phyloP scores from a whole-genome alignment of 2,888 invertebrate genomes.

The Chouioia cunea region DNA sequence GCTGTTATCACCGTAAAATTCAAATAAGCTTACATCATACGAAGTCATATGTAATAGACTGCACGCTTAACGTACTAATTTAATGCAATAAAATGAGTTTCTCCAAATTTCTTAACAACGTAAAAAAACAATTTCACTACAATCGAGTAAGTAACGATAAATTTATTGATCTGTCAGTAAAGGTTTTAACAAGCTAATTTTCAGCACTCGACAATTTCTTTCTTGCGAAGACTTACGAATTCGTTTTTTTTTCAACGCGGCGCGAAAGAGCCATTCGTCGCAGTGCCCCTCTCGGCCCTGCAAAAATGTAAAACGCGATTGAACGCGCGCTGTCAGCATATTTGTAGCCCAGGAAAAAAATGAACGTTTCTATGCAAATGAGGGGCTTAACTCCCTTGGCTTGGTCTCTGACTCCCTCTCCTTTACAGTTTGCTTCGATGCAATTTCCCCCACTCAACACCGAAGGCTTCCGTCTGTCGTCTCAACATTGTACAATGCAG shows the following conservation, averaged over 20 bases:
- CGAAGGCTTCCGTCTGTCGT: background rate
- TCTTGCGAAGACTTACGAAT: constrained; percentile 24
- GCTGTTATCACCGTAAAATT: too few species aligned
- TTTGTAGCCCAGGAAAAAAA: constrained; percentile 60
- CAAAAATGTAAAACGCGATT: constrained; percentile 64
- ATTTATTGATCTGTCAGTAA: too few species aligned
- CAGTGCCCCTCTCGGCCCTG: constrained; percentile 48
- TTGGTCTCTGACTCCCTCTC: constrained; percentile 14
- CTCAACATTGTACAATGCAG: constrained; percentile 18
- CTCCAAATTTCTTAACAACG: too few species aligned
- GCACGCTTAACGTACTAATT: too few species aligned
- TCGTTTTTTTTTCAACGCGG: constrained; percentile 21
- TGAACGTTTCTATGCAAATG: constrained; percentile 67
- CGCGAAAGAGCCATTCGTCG: constrained; percentile 41
- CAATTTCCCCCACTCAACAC: constrained; percentile 21
- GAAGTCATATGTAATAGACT: too few species aligned
- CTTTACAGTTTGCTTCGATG: constrained; percentile 22
- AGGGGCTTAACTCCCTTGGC: constrained; percentile 59
- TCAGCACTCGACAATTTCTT: too few species aligned
- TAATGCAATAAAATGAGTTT: too few species aligned
- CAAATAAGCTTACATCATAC: too few species aligned
- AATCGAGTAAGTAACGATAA: too few species aligned
- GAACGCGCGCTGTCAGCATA: constrained; percentile 61
- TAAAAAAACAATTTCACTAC: too few species aligned
- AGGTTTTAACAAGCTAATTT: too few species aligned